Evolutionary conservation across 2,888 invertebrate genomes (phyloP).

Genomic region (Orthosia incerta): DNA sequence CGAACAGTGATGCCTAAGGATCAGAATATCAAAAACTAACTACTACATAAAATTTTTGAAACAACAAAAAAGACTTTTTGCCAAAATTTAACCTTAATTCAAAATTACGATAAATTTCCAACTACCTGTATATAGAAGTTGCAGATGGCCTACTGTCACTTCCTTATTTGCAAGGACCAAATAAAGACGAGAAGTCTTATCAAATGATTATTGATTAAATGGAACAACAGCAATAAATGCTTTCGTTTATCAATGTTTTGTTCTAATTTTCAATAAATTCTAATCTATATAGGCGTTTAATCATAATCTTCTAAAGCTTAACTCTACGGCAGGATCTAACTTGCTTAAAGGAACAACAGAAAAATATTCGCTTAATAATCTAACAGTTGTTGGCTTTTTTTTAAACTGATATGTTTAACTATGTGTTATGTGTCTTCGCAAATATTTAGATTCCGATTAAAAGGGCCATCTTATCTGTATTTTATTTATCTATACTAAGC

Average conservation of each 20-base stretch:
- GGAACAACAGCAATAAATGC: background rate
- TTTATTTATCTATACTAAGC: background rate
- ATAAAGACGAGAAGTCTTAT: background rate
- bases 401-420: no score
- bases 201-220: background rate
- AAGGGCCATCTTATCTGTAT: background rate
- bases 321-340: background rate
- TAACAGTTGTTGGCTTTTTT: no score
- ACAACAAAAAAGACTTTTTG: no score
- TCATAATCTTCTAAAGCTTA: slow-evolving; percentile 18
- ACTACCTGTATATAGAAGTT: background rate
- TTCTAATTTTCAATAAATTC: background rate
- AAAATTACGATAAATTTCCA: no score
- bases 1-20: background rate
- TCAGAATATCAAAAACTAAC: no score
- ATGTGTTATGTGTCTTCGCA: background rate
- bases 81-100: no score
- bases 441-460: background rate
- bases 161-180: background rate
- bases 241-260: slow-evolving; percentile 14
- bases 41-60: no score
- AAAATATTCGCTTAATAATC: background rate
- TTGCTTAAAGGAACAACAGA: background rate
- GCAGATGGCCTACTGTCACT: background rate
- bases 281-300: slow-evolving; percentile 1